Percentiles rank a stretch among this genome's conserved stretches.
These are phyloP conservation scores for Pecten maximus DNA, from an alignment of 2,888 invertebrate species.

Conservation along the genomic window DNA sequence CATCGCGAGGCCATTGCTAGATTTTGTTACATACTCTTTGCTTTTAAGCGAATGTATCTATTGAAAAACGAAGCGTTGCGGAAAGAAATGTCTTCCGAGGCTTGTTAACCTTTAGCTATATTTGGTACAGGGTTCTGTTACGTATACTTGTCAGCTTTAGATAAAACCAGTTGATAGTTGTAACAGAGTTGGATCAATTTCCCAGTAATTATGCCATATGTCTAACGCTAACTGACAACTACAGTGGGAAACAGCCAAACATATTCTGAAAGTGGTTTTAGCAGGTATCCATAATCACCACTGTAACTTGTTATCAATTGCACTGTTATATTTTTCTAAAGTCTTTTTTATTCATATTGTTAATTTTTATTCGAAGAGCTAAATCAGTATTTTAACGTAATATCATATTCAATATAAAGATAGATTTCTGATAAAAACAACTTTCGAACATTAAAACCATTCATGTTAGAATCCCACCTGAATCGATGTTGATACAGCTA, in stretches of 20 bases:
- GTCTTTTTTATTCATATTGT: too few relatives aligned
- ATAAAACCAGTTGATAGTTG: background rate
- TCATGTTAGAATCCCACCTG: too few relatives aligned
- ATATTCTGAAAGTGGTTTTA: background rate
- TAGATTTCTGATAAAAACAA: too few relatives aligned
- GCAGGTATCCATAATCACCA: too few relatives aligned
- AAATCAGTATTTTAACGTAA: too few relatives aligned
- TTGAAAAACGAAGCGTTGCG: conserved; percentile 13
- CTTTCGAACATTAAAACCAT: too few relatives aligned
- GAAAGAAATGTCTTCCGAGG: conserved; percentile 6
- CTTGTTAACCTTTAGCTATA: conserved; percentile 20
- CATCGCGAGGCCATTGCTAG: background rate
- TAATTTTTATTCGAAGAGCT: too few relatives aligned
- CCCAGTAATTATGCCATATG: background rate
- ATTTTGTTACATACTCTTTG: background rate
- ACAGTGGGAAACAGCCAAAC: background rate
- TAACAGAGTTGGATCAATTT: background rate
- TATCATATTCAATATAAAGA: too few relatives aligned
- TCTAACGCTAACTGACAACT: background rate
- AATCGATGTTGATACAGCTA: too few relatives aligned
- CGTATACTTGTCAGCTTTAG: background rate
- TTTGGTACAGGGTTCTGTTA: background rate
- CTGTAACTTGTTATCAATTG: too few relatives aligned
- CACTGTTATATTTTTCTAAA: too few relatives aligned
- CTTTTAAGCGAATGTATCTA: background rate